phyloP scores from a whole-genome alignment of 2,113 vertebrate species.

The Geococcyx californianus region DNA sequence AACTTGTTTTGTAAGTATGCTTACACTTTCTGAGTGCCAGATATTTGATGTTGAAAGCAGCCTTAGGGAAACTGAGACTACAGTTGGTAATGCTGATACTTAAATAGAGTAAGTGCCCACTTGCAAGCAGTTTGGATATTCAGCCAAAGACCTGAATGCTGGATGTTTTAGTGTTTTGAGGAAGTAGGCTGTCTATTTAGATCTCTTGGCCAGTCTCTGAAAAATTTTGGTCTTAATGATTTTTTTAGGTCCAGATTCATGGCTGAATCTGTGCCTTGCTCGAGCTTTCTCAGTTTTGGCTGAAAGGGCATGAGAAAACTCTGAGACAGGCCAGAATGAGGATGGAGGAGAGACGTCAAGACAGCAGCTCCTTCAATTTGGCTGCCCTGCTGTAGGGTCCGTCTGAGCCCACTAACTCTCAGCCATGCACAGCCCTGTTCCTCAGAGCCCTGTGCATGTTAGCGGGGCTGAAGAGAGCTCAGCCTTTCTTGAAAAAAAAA shows the following conservation, averaged over 20 bases:
- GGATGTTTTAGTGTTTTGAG: background rate
- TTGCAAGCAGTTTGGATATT: background rate
- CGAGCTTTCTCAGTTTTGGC: background rate
- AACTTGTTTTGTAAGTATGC: background rate
- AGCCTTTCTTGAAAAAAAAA: background rate
- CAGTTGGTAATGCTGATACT: background rate
- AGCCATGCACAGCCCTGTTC: background rate
- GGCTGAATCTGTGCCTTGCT: background rate
- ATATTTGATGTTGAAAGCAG: background rate
- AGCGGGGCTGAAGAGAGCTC: background rate
- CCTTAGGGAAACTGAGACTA: background rate
- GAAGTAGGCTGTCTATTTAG: background rate
- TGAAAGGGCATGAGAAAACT: background rate
- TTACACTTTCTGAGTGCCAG: background rate
- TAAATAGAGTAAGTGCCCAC: background rate
- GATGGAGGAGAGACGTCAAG: background rate
- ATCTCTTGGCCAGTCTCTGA: background rate
- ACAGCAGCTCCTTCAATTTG: background rate
- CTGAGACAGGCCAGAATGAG: background rate
- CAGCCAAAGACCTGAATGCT: background rate
- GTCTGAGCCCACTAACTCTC: background rate
- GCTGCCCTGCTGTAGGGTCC: background rate
- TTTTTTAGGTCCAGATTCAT: background rate
- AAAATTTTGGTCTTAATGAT: background rate
- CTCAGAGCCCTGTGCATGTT: background rate